Evolutionary conservation across 64 coral and sea anemone genomes (phyloP).

Genomic region (Cladopsammia gracilis): DNA sequence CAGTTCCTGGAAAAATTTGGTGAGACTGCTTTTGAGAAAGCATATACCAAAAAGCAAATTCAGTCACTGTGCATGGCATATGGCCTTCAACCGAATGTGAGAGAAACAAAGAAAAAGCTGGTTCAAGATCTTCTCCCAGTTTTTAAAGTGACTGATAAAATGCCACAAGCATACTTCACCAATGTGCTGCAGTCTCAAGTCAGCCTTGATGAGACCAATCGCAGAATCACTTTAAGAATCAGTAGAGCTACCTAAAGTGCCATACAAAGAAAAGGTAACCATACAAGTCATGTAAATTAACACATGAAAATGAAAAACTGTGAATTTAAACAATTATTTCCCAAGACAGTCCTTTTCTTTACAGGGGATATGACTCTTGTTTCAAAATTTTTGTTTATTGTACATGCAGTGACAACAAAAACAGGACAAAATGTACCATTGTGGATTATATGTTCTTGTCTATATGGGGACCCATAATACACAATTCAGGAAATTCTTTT

Average conservation of each 20-base stretch:
- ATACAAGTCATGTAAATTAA: too few species aligned
- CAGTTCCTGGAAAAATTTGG: conserved; percentile 44
- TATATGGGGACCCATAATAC: too few species aligned
- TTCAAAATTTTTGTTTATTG: too few species aligned
- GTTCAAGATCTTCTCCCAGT: conserved; percentile 7
- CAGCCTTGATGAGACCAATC: neutral
- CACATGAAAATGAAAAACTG: too few species aligned
- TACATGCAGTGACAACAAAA: too few species aligned
- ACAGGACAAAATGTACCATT: too few species aligned
- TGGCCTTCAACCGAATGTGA: neutral
- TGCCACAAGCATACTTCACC: conserved; percentile 22
- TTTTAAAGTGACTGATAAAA: neutral
- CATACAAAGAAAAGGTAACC: neutral
- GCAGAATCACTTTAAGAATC: conserved; percentile 23
- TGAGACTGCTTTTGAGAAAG: conserved; percentile 12
- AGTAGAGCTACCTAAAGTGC: neutral
- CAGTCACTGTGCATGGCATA: conserved; percentile 36
- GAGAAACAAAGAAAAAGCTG: conserved; percentile 17
- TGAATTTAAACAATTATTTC: too few species aligned
- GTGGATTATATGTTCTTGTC: too few species aligned
- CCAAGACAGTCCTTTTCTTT: too few species aligned
- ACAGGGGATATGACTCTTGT: too few species aligned
- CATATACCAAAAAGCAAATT: conserved; percentile 11
- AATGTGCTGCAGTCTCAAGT: conserved; percentile 23
- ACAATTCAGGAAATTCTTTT: too few species aligned